Evolutionary conservation across 1,140 invertebrate genomes (phyloP).

Genomic region (Leptinotarsa undecemlineata): DNA sequence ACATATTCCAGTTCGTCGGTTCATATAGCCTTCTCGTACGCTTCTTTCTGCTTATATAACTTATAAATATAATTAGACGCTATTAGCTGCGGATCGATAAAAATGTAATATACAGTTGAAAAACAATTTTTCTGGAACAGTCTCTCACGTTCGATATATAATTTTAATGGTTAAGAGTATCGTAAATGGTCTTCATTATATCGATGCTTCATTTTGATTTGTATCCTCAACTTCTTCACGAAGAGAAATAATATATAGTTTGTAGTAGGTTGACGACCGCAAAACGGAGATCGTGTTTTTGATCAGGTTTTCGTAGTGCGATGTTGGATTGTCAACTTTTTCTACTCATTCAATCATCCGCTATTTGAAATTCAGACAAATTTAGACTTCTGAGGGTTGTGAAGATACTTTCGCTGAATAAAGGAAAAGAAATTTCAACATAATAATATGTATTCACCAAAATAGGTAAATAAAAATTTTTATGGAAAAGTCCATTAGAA

Average conservation of each 20-base stretch:
- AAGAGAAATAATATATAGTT: background rate
- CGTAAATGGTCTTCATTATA: slow-evolving; percentile 1
- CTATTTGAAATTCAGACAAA: too few relatives aligned
- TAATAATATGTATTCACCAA: too few relatives aligned
- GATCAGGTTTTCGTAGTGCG: background rate
- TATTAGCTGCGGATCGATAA: slow-evolving; percentile 1
- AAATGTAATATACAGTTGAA: slow-evolving; percentile 6
- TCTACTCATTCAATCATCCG: too few relatives aligned
- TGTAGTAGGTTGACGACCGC: slow-evolving; percentile 1
- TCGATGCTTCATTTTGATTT: background rate
- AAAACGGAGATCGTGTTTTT: background rate
- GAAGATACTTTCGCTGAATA: too few relatives aligned
- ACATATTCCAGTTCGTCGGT: too few relatives aligned
- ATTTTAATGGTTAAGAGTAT: background rate
- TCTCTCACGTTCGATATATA: slow-evolving; percentile 3
- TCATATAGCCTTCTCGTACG: too few relatives aligned
- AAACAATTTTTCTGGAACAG: background rate
- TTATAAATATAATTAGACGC: background rate
- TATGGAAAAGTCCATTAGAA: too few relatives aligned
- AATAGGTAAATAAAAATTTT: too few relatives aligned
- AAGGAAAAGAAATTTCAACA: too few relatives aligned
- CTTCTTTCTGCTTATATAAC: background rate
- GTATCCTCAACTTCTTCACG: background rate
- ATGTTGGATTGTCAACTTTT: too few relatives aligned
- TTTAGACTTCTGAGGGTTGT: too few relatives aligned